Base-by-base conservation (phyloP, 1,140 invertebrate genomes). In the Pogonomyrmex barbatus region DNA sequence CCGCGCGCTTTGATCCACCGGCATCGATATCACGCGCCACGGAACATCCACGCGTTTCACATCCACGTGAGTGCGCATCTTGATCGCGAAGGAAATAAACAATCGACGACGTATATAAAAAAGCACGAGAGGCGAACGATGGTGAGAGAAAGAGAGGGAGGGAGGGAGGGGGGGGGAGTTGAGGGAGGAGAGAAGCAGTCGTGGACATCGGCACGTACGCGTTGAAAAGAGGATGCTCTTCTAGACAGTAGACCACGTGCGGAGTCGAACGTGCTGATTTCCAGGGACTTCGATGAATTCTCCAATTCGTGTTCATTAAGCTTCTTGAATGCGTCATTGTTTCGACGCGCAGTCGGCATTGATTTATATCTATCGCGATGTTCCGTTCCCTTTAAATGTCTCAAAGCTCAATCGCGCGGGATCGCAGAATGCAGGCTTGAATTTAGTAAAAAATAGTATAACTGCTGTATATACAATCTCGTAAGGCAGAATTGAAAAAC, bases 1-100 rank as follows among this genome's bases (percentile, higher is more conserved):
- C 86, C 88, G 89, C 88, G 89, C 87, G 91, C 92, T 93, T 93
- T 93, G 93, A 93, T 93, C 91, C 92, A 91, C 89, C 89, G 87
- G 88, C 87, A 89, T 92, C 91, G 88, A 93, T 92, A 93, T 92
- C 92, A 89, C 89, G 87, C 88, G 67, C 58, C 83, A 63, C 70
- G 78, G 54, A 90, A 88, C 85, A 86, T 78, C 71, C 36, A 2
- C 52, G 45, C 33, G 14, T 30, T 39, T 6, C 24, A 67, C 82
- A 89, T 92, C 85, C 90, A 87, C 87, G 63, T 89, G 89, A 91
- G 85, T 91, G 91, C 92, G 91, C 91, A 90, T 92, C 90, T 92
- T 87, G 86, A 82, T 89, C 85, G 56, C 62, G 45, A 78, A 67
- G 70, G 79, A 89, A 85, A 88, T 91, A 87, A 90, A 87, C 87